These are phyloP conservation scores for Ataeniobius toweri DNA, from an alignment of 2,797 vertebrate genomes.

Conservation along the genomic window DNA sequence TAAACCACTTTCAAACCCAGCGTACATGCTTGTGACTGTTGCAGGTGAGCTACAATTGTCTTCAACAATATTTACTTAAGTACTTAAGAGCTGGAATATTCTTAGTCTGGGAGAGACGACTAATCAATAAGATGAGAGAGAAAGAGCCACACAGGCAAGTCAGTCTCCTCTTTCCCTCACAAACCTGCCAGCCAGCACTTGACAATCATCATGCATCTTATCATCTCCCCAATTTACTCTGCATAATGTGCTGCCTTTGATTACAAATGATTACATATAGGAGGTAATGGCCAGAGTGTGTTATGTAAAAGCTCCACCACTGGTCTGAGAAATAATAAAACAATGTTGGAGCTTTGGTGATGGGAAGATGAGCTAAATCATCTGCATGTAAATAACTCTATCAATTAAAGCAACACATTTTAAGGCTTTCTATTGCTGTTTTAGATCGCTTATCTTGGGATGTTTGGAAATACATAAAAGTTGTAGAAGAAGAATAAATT, in stretches of 20 bases:
- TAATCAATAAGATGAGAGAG: conserved; percentile 68
- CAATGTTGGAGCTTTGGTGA: conserved; percentile 22
- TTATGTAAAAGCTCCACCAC: conserved; percentile 9
- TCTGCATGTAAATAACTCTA: conserved; percentile 9
- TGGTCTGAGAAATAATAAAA: conserved; percentile 29
- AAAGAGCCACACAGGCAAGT: conserved; percentile 41
- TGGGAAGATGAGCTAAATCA: conserved; percentile 42
- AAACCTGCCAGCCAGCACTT: conserved; percentile 50
- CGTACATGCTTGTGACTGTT: conserved; percentile 41
- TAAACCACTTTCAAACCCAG: conserved; percentile 35
- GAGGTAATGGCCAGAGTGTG: conserved; percentile 15
- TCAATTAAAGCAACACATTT: background rate
- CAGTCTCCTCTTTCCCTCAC: conserved; percentile 47
- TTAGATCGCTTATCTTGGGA: background rate
- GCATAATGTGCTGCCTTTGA: conserved; percentile 35
- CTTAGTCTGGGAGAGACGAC: conserved; percentile 56
- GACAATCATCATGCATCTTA: conserved; percentile 58
- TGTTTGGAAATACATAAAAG: background rate
- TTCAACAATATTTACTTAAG: conserved; percentile 66
- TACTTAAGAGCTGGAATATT: conserved; percentile 62
- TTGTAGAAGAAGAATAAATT: background rate
- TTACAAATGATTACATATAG: conserved; percentile 38
- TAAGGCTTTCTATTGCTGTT: background rate
- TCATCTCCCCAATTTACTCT: conserved; percentile 36
- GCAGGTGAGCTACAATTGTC: conserved; percentile 59